Conservation (phyloP, 2,888 invertebrate genomes). For the Toxonevra muliebris region DNA sequence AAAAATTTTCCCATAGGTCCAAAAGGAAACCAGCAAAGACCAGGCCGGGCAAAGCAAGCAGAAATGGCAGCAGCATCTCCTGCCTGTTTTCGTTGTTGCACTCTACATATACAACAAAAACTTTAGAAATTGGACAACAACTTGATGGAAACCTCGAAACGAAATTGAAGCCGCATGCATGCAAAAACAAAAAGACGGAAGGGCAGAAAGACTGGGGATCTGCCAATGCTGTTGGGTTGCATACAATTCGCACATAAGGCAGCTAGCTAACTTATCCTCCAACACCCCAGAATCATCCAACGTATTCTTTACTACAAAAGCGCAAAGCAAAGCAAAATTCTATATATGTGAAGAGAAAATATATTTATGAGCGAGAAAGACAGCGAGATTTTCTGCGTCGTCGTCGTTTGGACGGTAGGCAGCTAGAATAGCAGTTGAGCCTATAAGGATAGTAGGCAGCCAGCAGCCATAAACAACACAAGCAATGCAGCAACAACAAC, state of each 20-base stretch:
- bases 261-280: no score
- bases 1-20: neutral
- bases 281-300: slow-evolving; percentile 16
- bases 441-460: neutral
- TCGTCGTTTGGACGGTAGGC: neutral
- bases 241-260: no score
- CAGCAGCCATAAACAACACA: slow-evolving; percentile 7
- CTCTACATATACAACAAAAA: neutral
- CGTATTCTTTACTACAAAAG: slow-evolving; percentile 16
- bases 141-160: slow-evolving; percentile 18
- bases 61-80: no score
- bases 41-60: no score
- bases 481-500: neutral
- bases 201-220: no score
- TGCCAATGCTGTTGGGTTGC: no score
- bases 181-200: no score
- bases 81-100: no score
- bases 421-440: slow-evolving; percentile 2
- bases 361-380: slow-evolving; percentile 23
- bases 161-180: neutral
- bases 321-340: neutral
- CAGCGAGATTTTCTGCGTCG: slow-evolving; percentile 23
- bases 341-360: no score
- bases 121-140: slow-evolving; percentile 14
- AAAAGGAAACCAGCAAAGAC: neutral